Conservation (phyloP, 2,797 vertebrate species). For the Poeciliopsis presidionis region DNA sequence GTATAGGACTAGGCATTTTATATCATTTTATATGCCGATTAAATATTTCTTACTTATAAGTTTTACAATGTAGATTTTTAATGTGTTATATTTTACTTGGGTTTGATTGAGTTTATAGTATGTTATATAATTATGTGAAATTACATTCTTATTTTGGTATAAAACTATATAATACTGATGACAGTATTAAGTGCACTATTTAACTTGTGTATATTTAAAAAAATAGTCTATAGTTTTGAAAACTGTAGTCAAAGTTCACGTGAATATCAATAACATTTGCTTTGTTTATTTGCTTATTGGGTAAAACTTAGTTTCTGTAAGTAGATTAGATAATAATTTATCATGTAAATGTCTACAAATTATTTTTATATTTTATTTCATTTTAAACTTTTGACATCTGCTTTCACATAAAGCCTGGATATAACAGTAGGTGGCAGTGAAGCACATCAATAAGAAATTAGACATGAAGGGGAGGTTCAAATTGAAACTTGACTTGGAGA, state of each 20-base stretch:
- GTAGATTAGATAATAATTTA: background rate
- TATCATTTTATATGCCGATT: too few species aligned
- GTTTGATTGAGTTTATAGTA: background rate
- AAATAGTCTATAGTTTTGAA: background rate
- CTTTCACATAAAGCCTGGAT: background rate
- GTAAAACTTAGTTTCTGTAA: background rate
- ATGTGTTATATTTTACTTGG: background rate
- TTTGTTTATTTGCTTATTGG: background rate
- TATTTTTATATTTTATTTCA: background rate
- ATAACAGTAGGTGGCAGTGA: constrained; percentile 72
- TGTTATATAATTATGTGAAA: background rate
- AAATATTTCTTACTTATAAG: too few species aligned
- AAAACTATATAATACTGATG: background rate
- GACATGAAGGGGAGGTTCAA: background rate
- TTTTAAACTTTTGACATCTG: background rate
- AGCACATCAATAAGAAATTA: constrained; percentile 15
- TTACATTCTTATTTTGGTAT: background rate
- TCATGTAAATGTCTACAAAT: background rate
- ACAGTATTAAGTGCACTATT: background rate
- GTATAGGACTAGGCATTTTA: background rate
- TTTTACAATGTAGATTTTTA: background rate
- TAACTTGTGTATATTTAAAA: background rate
- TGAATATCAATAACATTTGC: background rate
- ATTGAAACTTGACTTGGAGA: background rate
- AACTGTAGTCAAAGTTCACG: background rate